These are phyloP conservation scores for Cryptotermes secundus DNA, from an alignment of 1,140 invertebrate genomes.

Conservation along the genomic window DNA sequence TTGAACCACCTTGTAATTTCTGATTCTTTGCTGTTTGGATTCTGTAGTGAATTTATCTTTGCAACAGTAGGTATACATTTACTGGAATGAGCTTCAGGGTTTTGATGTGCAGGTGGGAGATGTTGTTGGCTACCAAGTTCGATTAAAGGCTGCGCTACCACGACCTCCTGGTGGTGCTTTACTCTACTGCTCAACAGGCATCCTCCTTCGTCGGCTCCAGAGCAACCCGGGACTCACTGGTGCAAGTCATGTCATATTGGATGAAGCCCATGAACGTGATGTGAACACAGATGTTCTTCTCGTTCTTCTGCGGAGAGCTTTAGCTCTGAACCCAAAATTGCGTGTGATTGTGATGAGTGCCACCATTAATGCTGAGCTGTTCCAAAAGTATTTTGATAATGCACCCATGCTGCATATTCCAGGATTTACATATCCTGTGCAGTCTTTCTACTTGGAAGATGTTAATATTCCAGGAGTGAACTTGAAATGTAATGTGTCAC, in stretches of 20 bases:
- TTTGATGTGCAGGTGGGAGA: slow-evolving; percentile 27
- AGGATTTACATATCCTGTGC: slow-evolving; percentile 59
- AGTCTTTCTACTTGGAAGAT: slow-evolving; percentile 57
- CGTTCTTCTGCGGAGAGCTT: slow-evolving; percentile 53
- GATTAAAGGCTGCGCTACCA: slow-evolving; percentile 35
- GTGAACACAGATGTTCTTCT: slow-evolving; percentile 65
- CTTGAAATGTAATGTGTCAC: slow-evolving; percentile 27
- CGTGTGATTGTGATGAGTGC: slow-evolving; percentile 86
- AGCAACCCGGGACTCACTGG: slow-evolving; percentile 49
- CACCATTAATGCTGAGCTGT: slow-evolving; percentile 72
- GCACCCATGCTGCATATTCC: slow-evolving; percentile 48
- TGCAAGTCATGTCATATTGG: slow-evolving; percentile 70
- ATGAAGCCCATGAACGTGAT: slow-evolving; percentile 75
- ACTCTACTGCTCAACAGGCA: slow-evolving; percentile 73
- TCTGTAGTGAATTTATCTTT: too few relatives aligned
- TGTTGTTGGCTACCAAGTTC: slow-evolving; percentile 79
- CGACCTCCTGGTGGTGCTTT: slow-evolving; percentile 53
- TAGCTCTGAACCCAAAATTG: slow-evolving; percentile 52
- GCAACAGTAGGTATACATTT: too few relatives aligned
- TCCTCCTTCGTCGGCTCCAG: slow-evolving; percentile 68
- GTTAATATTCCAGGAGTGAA: slow-evolving; percentile 37
- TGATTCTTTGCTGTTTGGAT: too few relatives aligned
- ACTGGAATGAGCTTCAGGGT: background rate
- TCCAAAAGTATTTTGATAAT: slow-evolving; percentile 70
- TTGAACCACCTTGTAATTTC: too few relatives aligned